Base-by-base conservation (phyloP, 2,888 invertebrate species). In the Orchesella flavescens region DNA sequence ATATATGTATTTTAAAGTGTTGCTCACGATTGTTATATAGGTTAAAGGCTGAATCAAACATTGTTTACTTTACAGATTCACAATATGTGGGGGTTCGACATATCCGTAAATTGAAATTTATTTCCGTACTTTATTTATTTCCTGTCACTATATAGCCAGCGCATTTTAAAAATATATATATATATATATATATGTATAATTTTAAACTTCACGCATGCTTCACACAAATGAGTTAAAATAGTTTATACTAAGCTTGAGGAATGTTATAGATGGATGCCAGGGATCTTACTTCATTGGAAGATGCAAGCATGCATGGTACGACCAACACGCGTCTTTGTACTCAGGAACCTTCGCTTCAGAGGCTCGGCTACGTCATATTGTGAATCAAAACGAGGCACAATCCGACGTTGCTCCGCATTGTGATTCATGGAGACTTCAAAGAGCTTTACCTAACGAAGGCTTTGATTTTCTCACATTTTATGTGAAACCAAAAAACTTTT, bases 251-350 rank as follows among this genome's bases (percentile, higher is more conserved):
- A 17, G 5, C 21, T 61, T 21, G 21, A 23, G 65, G n/a, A 17
- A 17, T 23, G n/a, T 17, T 23, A 43, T n/a, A 49, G 43, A 76
- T 43, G 76, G 17, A 12, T 76, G 76, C 17, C 76, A 76, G 24
- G 76, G 76, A n/a, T n/a, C n/a, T 43, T 66, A 44, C 57, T 76
- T 76, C 23, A 19, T 12, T 46, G 76, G 76, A 15, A 19, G 76
- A 7, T 76, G 76, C 34, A 17, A 21, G 17, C 3, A n/a, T 7
- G 1, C 44, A 1, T 65, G 7, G 1, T 65, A 44, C 15, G 65
- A 65, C 4, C 1, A 4, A 17, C 15, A 4, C 17, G 12, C 19
- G 4, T 12, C n/a, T 17, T 19, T 65, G 10, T 34, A 17, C 17
- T 17, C 15, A n/a, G 63, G 24, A 5, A n/a, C 15, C 43, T 15